These are phyloP conservation scores for Atta cephalotes DNA, from an alignment of 1,140 invertebrate genomes.

Conservation along the genomic window DNA sequence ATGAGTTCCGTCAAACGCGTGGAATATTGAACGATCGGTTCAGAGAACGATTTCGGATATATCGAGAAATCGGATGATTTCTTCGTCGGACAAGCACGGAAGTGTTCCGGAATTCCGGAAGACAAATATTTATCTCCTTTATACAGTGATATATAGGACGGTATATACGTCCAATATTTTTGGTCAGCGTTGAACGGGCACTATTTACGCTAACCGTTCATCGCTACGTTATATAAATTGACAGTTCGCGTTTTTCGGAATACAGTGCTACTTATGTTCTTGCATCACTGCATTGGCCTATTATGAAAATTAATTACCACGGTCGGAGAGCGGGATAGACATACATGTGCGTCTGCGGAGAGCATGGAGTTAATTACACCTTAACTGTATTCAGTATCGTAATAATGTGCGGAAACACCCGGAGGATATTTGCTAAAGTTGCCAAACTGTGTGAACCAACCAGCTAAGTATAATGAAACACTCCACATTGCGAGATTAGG, in stretches of 20 bases:
- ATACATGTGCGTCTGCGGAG: not conserved
- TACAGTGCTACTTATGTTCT: not conserved
- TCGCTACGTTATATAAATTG: not conserved
- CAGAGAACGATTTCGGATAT: constrained; percentile 39
- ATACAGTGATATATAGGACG: constrained; percentile 29
- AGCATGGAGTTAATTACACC: constrained; percentile 35
- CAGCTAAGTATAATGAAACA: constrained; percentile 57
- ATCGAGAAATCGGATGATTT: constrained; percentile 48
- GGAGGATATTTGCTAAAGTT: constrained; percentile 53
- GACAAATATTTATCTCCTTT: constrained; percentile 65
- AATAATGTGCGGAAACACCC: constrained; percentile 57
- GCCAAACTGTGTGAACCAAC: constrained; percentile 14
- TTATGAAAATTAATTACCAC: constrained; percentile 52
- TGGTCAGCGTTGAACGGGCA: not conserved
- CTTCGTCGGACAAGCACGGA: constrained; percentile 30
- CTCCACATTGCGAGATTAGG: constrained; percentile 51
- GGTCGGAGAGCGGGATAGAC: not conserved
- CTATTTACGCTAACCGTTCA: not conserved
- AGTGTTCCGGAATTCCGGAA: constrained; percentile 28
- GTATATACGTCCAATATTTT: constrained; percentile 45
- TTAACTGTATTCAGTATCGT: constrained; percentile 29
- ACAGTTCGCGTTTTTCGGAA: not conserved
- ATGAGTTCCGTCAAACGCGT: not conserved
- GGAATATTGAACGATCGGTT: not conserved
- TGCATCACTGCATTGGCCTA: not conserved